A percentile compares a stretch with the other conserved stretches of the same genome.
Evolutionary conservation across 1,140 invertebrate species (phyloP).

Genomic region (Harpegnathos saltator): DNA sequence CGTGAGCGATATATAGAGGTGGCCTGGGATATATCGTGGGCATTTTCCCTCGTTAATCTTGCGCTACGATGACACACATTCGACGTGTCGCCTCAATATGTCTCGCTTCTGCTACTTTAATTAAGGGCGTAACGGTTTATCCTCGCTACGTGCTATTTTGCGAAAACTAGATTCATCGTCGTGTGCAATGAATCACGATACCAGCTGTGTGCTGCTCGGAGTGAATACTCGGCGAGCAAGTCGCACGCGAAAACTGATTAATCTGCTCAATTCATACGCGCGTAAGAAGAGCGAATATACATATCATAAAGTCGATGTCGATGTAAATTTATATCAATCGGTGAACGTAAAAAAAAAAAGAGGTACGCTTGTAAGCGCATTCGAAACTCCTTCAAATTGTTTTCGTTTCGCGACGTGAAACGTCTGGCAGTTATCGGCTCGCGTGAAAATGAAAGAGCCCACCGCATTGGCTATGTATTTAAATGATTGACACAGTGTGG

Average conservation of each 20-base stretch:
- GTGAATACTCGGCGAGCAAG: neutral
- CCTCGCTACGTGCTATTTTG: neutral
- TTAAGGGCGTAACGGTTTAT: conserved; percentile 41
- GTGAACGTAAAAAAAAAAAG: no score
- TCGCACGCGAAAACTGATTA: neutral
- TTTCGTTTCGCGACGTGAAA: no score
- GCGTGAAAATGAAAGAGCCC: no score
- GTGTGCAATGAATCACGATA: conserved; percentile 2
- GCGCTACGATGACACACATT: neutral
- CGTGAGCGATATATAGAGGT: conserved; percentile 14
- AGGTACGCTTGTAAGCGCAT: no score
- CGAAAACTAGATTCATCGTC: neutral
- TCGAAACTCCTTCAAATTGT: no score
- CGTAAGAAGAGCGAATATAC: no score
- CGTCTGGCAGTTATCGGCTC: no score
- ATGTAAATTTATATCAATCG: no score
- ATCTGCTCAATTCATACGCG: no score
- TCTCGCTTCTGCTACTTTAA: neutral
- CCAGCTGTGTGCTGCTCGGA: neutral
- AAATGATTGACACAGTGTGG: conserved; percentile 11
- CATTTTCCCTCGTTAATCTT: conserved; percentile 52
- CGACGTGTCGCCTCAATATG: neutral
- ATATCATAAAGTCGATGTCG: no score
- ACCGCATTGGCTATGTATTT: neutral
- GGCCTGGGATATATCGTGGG: conserved; percentile 19